Evolutionary conservation across 1,140 invertebrate genomes (phyloP).

Genomic region (Drosophila pseudoobscura): DNA sequence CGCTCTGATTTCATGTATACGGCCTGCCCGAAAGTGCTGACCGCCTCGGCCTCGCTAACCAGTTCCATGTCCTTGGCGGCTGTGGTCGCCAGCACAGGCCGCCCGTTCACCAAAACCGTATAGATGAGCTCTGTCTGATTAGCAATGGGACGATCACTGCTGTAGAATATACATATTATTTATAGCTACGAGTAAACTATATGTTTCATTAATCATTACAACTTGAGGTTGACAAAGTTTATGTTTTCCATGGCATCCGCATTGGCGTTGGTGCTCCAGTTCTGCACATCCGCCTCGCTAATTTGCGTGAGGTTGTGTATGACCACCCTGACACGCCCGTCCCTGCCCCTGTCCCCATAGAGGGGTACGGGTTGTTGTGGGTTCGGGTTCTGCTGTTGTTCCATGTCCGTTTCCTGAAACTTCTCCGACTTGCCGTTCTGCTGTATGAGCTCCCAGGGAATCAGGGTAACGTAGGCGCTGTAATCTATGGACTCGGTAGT

Average conservation of each 20-base stretch:
- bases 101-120: constrained; percentile 89
- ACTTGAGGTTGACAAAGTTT: constrained; percentile 79
- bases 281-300: constrained; percentile 74
- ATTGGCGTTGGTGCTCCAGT: constrained; percentile 53
- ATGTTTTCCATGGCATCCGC: constrained; percentile 35
- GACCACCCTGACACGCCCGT: constrained; percentile 81
- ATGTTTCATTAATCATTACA: constrained; percentile 53
- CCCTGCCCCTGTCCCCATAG: constrained; percentile 24
- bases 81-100: constrained; percentile 89
- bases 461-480: constrained; percentile 66
- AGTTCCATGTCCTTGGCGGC: constrained; percentile 91
- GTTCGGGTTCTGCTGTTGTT: constrained; percentile 8
- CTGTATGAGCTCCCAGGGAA: constrained; percentile 79
- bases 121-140: constrained; percentile 87
- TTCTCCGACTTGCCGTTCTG: constrained; percentile 74
- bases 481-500: constrained; percentile 61
- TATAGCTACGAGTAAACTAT: neutral
- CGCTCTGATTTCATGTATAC: constrained; percentile 93
- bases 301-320: constrained; percentile 84
- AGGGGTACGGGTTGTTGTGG: constrained; percentile 39
- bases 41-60: constrained; percentile 89
- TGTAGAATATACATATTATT: constrained; percentile 4
- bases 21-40: constrained; percentile 88
- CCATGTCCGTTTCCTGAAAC: constrained; percentile 54
- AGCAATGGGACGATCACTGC: constrained; percentile 69